Evolutionary conservation across 1,140 invertebrate species (phyloP).

Genomic region (Plectrocnemia conspersa): DNA sequence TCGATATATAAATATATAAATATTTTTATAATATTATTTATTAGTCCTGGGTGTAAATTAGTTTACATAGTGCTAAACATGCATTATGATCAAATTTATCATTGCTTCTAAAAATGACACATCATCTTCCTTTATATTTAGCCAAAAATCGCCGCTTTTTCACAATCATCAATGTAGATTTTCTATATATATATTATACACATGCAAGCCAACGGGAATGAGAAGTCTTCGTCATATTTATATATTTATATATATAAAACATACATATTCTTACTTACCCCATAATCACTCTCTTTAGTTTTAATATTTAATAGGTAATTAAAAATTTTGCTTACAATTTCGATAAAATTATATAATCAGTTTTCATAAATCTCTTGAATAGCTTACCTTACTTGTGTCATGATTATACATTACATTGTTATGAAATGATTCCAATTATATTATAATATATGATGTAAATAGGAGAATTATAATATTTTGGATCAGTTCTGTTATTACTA

Average conservation of each 20-base stretch:
- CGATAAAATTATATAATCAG: too few species aligned
- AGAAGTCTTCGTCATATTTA: constrained; percentile 25
- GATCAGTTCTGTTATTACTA: too few species aligned
- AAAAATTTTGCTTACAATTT: too few species aligned
- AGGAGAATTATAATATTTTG: too few species aligned
- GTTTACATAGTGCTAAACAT: constrained; percentile 34
- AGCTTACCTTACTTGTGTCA: too few species aligned
- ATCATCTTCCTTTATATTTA: constrained; percentile 33
- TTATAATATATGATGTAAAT: too few species aligned
- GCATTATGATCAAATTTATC: constrained; percentile 34
- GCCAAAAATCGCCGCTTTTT: constrained; percentile 32
- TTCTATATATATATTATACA: constrained; percentile 27
- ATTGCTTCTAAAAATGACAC: constrained; percentile 35
- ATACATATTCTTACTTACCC: constrained; percentile 26
- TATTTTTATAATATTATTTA: constrained; percentile 31
- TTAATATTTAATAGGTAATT: too few species aligned
- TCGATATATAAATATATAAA: constrained; percentile 11
- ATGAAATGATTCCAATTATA: too few species aligned
- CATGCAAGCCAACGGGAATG: constrained; percentile 33
- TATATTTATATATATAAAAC: constrained; percentile 18
- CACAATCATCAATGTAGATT: constrained; percentile 32
- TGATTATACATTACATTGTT: too few species aligned
- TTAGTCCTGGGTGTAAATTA: constrained; percentile 37
- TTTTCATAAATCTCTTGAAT: too few species aligned
- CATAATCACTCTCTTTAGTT: constrained; percentile 19